Evolutionary conservation across 2,113 vertebrate species (phyloP), one percentile per base, ranked within the genome.

Genomic region (Pangasianodon hypophthalmus): DNA sequence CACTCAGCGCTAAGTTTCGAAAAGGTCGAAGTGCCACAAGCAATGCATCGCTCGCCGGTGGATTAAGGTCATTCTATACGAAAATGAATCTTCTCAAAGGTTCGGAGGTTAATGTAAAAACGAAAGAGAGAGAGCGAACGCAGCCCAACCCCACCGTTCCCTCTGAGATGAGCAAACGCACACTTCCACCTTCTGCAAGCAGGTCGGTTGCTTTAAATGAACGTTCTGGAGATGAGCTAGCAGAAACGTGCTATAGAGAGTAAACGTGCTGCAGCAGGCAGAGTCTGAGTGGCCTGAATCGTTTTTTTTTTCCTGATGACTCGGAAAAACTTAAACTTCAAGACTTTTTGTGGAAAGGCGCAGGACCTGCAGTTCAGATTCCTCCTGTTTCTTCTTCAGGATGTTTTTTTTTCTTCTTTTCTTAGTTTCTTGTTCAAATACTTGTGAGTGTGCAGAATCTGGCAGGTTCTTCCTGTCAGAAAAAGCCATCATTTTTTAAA

Each of bases 31-130:
- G 46, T 18, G 81, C 50, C 26, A 29, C 24, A 37, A 71, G 85
- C 67, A 10, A 73, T 10, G 50, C 50, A 1, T 11, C 21, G 5
- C 81, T 48, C 8, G 46, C 48, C 26, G 26, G 52, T 24, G 81
- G 88, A 58, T 88, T 84, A 88, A 84, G 88, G 62, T 88, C 81
- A 32, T 82, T 58, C 24, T 8, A 4, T 32, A 82, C 41, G 82
- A 82, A 84, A 88, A 88, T 84, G 37, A 84, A 84, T 84, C 88
- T 58, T 69, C 37, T 13, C 4, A 0, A 50, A 56, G 81, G 80
- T 84, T 88, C 52, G 37, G 52, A 88, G 87, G 80, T 88, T 84
- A 88, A 88, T 84, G 80, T 58, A 88, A 84, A 86, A 75, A 84
- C 37, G 82, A 75, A 67, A 46, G 81, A 18, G 64, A 69, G 84